Base-by-base conservation (phyloP, 2,888 invertebrate species). In the Pomacea canaliculata region DNA sequence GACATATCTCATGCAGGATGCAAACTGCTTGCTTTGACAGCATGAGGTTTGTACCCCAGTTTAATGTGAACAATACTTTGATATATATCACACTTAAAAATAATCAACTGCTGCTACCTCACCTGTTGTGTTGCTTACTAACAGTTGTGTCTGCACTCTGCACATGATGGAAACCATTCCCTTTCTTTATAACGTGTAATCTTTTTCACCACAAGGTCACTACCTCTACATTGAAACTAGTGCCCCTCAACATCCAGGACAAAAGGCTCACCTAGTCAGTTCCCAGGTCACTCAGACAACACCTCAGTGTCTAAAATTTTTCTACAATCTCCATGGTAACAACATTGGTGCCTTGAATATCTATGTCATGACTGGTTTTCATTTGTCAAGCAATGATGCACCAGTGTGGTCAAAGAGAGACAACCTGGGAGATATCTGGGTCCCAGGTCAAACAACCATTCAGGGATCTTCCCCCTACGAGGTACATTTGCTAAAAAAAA, bases 241-340 rank as follows among this genome's bases (percentile, higher is more conserved):
- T 70, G 10, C 78, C 8, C 84, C 84, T 12, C 76, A 81, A 71
- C 74, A 72, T 48, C 77, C 79, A 8, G 83, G 83, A 23, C 81
- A 85, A 66, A 83, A 83, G 68, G 86, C 86, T 0, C 82, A 83
- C 63, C 80, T 87, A 12, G 81, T 85, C 63, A 84, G 85, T 71
- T 75, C 81, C 1, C 74, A 76, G 70, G 76, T 85, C 16, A 78
- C 79, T 9, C 48, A 78, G 10, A 79, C 79, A 0, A 37, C 76
- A 7, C 81, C 85, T 7, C 81, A 82, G 68, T 88, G 87, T 79
- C 73, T 88, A 73, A 82, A 65, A 60, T 88, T 88, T 81, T 89
- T 85, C 82, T 89, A 88, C 78, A 84, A 88, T 75, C 87, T 89
- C 85, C 84, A 82, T 80, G 89, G 89, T 23, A 62, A 69, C 27